Evolutionary conservation across 1,140 invertebrate genomes (phyloP), one percentile per base, ranked within the genome.

Genomic region (Kradibia gibbosae): DNA sequence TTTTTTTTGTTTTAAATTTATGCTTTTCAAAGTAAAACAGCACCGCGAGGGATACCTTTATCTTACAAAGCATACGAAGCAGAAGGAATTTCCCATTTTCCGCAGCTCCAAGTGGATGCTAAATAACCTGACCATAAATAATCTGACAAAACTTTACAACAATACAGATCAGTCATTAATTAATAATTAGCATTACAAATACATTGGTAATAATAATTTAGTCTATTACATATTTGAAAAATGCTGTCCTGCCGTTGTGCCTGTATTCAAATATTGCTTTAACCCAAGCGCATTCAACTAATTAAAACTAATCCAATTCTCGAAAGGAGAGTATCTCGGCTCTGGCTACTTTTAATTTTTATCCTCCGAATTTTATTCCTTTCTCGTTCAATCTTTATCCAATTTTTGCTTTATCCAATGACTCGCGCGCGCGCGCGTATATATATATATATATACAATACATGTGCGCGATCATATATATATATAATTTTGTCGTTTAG

Each of bases 171-270:
- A 86, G 83, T 87, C 83, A 81, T 85, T 86, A 87, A 88, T 85
- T 86, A 83, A 80, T 84, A 81, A 85, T 87, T 85, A 83, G 83
- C 75, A 80, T 86, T 87, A 86, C 78, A 86, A 86, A 84, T 88
- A 88, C 87, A n/a, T n/a, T n/a, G n/a, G n/a, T 75, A 71, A 86
- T 88, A 86, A 87, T 87, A 87, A 86, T 87, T 88, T 87, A 85
- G 87, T 85, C 85, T 88, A 86, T 86, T 86, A 82, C 87, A 86
- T 82, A 87, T 81, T 82, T 85, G 57, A 60, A 34, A 82, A 81
- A 85, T 83, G 62, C 10, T 75, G 55, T 67, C 65, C 28, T 25
- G 77, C 81, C 28, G 25, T n/a, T n/a, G n/a, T n/a, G n/a, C 74
- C 55, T 34, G n/a, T 81, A 82, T 78, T 78, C 22, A 74, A 79